Conservation (phyloP, 2,797 vertebrate genomes). For the Trichosurus vulpecula region DNA sequence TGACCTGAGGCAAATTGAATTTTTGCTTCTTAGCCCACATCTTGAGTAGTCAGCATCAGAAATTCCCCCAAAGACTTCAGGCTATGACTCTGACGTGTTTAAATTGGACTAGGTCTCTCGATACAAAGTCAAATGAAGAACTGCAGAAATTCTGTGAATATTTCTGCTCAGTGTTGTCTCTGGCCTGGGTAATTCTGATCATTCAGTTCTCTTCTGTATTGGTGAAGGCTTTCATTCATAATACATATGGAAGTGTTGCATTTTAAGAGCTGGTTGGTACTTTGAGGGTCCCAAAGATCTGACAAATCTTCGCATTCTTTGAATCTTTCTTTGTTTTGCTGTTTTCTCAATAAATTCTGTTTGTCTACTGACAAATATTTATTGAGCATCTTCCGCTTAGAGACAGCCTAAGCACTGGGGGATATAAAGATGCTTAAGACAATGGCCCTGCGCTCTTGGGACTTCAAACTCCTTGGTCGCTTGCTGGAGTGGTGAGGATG, state of each 20-base stretch:
- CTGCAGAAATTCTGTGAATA: background rate
- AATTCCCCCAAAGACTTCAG: background rate
- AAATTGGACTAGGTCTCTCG: background rate
- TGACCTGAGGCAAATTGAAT: constrained; percentile 51
- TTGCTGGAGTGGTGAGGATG: background rate
- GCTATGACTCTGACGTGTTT: background rate
- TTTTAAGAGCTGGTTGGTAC: background rate
- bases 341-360: background rate
- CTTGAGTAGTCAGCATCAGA: background rate
- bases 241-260: background rate
- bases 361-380: background rate
- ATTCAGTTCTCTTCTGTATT: background rate
- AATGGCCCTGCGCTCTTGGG: background rate
- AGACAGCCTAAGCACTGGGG: background rate
- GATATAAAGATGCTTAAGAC: background rate
- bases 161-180: background rate
- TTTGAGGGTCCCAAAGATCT: background rate
- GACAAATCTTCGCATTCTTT: background rate
- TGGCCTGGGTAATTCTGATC: background rate
- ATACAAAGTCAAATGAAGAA: background rate
- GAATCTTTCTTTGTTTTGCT: background rate
- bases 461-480: background rate
- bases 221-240: background rate
- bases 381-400: background rate
- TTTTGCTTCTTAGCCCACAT: constrained; percentile 7